Conservation (phyloP, 2,888 invertebrate species). For the Limnephilus lunatus region DNA sequence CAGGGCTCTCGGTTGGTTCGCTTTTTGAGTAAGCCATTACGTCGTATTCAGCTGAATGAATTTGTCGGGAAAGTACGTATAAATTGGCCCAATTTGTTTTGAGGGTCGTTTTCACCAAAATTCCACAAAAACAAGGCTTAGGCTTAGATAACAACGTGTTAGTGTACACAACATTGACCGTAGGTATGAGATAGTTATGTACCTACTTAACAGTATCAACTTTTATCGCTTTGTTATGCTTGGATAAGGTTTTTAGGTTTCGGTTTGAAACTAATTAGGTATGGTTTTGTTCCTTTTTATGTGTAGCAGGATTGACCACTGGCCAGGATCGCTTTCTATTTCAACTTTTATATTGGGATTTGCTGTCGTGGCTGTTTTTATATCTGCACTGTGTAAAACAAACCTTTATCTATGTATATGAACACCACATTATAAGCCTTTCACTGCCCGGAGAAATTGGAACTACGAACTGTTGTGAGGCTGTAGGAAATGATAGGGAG, state of each 20-base stretch:
- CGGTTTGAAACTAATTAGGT: neutral
- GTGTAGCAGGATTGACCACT: neutral
- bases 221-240: neutral
- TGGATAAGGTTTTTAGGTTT: neutral
- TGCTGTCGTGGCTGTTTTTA: neutral
- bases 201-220: neutral
- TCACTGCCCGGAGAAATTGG: neutral
- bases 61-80: neutral
- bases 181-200: neutral
- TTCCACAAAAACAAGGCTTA: slow-evolving; percentile 2
- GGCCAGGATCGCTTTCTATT: neutral
- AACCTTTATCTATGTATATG: too few relatives aligned
- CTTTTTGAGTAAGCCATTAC: neutral
- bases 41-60: neutral
- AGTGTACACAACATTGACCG: neutral
- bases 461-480: neutral
- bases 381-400: too few relatives aligned
- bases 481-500: neutral
- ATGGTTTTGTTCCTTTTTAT: neutral
- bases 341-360: neutral
- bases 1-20: neutral
- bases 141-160: neutral
- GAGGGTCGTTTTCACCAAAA: neutral
- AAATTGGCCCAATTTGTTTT: neutral
- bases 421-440: too few relatives aligned